phyloP scores from a whole-genome alignment of 2,888 invertebrate species.

The Cryptus armator region DNA sequence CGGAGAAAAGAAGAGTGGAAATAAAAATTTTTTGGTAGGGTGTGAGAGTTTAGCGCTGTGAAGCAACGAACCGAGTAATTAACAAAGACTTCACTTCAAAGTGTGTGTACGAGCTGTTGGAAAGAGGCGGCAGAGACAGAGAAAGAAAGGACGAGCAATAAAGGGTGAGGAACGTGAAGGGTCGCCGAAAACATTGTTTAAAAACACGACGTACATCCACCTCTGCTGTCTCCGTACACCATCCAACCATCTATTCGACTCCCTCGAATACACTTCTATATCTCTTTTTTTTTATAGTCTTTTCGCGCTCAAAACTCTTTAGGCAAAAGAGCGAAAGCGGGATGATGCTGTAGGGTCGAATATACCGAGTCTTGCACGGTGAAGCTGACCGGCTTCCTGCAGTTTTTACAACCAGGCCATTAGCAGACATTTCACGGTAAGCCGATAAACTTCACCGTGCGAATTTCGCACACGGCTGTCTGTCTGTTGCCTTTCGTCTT shows the following conservation, averaged over 20 bases:
- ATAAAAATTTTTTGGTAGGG: conserved; percentile 66
- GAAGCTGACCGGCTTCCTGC: background rate
- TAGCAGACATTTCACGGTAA: conserved; percentile 10
- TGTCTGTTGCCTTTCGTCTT: conserved; percentile 4
- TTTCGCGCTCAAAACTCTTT: conserved; percentile 22
- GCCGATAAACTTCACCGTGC: conserved; percentile 18
- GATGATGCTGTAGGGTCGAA: background rate
- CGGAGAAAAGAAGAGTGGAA: conserved; percentile 29
- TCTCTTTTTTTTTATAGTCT: conserved; percentile 18
- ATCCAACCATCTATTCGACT: conserved; percentile 26
- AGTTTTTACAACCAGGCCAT: background rate
- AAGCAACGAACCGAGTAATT: conserved; percentile 78
- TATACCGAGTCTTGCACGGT: background rate
- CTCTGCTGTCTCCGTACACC: conserved; percentile 28
- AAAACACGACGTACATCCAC: conserved; percentile 57
- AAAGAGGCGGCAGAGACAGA: background rate
- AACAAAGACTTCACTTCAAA: conserved; percentile 74
- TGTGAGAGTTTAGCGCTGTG: conserved; percentile 74
- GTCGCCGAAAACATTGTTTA: conserved; percentile 49
- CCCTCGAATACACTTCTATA: conserved; percentile 19
- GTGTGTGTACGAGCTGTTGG: conserved; percentile 10
- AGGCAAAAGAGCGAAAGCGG: background rate
- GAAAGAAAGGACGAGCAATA: background rate
- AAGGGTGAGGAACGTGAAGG: conserved; percentile 36
- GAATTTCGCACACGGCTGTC: conserved; percentile 7